Evolutionary conservation across 1,140 invertebrate species (phyloP), one percentile per base, ranked within the genome.

Genomic region (Cydia pomonella): DNA sequence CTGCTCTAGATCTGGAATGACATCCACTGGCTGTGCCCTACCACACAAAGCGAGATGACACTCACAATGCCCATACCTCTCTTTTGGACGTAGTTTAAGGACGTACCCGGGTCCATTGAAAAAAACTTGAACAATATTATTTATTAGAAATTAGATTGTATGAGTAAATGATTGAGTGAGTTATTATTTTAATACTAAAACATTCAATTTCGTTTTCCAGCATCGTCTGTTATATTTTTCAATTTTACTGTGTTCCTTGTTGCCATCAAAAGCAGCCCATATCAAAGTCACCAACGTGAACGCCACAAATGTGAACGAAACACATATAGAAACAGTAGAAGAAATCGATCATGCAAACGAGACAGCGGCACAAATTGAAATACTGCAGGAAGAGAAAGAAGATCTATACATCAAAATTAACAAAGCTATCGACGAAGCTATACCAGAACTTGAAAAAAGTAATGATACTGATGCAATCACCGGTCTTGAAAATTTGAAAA

Each of bases 321-420:
- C 63, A 16, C 3, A 29, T n/a, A 69, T 23, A 7, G 53, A 62
- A 21, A 3, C 12, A 53, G 27, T 29, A n/a, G 13, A 69, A 59
- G 16, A 53, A 18, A 53, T 53, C 50, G 50, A 53, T 53, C 10
- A 18, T 18, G 4, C 6, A 18, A 13, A 53, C 2, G 50, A 53
- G n/a, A 53, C 16, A 21, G 50, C 50, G 9, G 9, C 63, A 10
- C n/a, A 76, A 74, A 76, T 77, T 29, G 13, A 75, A 72, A 25
- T 72, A 13, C 75, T 90, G 18, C 82, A 87, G 77, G 76, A 77
- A 77, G 75, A 85, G 29, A 88, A 86, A 77, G 73, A 50, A 41
- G 72, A 82, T 23, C 66, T 90, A 4, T 77, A 77, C 21, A 77
- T 76, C n/a, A 76, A 85, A 84, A 85, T 90, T 10, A 77, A 86